A percentile compares a stretch with the other conserved stretches of the same genome.
These are phyloP conservation scores for Chrysemys picta DNA, from an alignment of 2,113 vertebrate species.

Conservation along the genomic window DNA sequence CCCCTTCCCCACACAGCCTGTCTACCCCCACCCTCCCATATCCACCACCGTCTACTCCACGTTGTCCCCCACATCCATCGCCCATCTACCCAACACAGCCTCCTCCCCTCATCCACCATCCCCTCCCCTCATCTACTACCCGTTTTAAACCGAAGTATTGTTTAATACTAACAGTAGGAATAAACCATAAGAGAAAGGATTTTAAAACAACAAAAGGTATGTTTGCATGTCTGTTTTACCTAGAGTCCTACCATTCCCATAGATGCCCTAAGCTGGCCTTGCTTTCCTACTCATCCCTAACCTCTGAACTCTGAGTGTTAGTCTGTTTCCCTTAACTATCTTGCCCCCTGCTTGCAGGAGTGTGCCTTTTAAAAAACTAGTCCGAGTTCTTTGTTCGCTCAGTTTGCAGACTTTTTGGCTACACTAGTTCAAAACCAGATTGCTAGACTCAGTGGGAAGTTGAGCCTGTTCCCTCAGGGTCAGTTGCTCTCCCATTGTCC, in stretches of 20 bases:
- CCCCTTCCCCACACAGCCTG: not conserved
- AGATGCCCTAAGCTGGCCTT: not conserved
- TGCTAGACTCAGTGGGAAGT: not conserved
- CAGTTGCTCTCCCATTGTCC: not conserved
- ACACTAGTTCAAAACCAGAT: not conserved
- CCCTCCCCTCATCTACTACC: not conserved
- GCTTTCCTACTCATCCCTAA: not conserved
- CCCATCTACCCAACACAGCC: not conserved
- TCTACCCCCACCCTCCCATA: not conserved
- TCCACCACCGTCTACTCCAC: too few species aligned
- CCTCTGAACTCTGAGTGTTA: not conserved
- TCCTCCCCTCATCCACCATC: not conserved
- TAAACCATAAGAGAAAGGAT: not conserved
- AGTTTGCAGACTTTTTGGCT: not conserved
- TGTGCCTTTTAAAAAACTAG: not conserved
- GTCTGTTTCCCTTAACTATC: not conserved
- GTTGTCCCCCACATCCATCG: not conserved
- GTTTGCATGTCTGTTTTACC: not conserved
- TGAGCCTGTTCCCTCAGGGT: not conserved
- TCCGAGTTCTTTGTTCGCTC: not conserved
- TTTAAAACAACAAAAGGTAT: not conserved
- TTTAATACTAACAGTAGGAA: not conserved
- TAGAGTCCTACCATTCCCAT: not conserved
- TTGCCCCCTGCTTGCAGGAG: not conserved
- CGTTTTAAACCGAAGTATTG: not conserved